Evolutionary conservation across 1,140 invertebrate species (phyloP).

Genomic region (Aphis gossypii): DNA sequence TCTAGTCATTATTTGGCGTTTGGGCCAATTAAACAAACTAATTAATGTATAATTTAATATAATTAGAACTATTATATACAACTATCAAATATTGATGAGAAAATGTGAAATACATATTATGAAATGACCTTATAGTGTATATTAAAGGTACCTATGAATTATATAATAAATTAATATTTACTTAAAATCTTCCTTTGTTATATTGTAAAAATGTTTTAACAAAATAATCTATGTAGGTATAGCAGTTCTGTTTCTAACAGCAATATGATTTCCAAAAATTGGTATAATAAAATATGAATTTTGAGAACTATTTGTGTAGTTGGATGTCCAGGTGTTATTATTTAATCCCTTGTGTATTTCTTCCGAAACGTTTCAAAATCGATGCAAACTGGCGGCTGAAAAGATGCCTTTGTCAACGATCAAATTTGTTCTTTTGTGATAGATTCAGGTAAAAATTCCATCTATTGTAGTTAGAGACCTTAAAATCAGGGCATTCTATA

Average conservation of each 20-base stretch:
- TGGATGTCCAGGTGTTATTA: conserved; percentile 33
- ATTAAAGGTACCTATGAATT: background rate
- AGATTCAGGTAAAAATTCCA: conserved; percentile 22
- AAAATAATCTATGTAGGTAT: background rate
- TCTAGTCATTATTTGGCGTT: conserved; percentile 2
- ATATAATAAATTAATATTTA: background rate
- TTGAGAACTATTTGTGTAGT: background rate
- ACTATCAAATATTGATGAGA: background rate
- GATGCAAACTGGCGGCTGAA: background rate
- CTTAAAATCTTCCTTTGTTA: background rate
- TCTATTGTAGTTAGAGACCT: background rate
- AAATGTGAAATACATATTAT: background rate
- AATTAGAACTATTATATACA: background rate
- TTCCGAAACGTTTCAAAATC: background rate
- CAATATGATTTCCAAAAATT: background rate
- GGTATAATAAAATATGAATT: background rate
- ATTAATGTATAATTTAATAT: background rate
- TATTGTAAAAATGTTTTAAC: background rate
- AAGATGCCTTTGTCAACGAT: background rate
- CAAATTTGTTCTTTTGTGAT: conserved; percentile 29
- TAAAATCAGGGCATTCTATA: background rate
- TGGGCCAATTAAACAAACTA: conserved; percentile 26
- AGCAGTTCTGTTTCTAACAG: background rate
- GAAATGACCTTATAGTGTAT: background rate
- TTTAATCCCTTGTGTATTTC: background rate